phyloP scores from a whole-genome alignment of 2,888 invertebrate genomes.

The Ametastegia equiseti region DNA sequence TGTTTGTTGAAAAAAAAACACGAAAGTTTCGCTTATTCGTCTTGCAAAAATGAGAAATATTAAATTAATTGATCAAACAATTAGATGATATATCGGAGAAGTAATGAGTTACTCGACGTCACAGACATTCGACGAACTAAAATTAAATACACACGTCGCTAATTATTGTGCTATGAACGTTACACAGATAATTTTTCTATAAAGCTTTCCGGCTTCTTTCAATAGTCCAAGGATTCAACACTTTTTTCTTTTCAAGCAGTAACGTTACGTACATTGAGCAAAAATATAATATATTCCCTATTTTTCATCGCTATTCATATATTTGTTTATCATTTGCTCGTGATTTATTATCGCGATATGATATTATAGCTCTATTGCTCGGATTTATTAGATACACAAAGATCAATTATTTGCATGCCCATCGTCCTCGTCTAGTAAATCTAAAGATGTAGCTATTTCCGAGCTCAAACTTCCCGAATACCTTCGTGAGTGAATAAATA shows the following conservation, averaged over 20 bases:
- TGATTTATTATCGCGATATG: background rate
- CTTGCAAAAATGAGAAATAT: background rate
- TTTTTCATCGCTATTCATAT: background rate
- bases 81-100: slow-evolving; percentile 12
- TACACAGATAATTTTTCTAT: background rate
- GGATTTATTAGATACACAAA: too few species aligned
- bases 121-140: background rate
- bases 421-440: background rate
- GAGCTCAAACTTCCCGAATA: background rate
- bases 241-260: background rate
- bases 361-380: too few species aligned
- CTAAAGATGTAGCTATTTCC: background rate
- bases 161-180: background rate
- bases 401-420: background rate
- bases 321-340: background rate
- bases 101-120: slow-evolving; percentile 1
- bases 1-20: background rate
- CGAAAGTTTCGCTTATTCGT: background rate
- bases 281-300: background rate
- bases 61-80: slow-evolving; percentile 19
- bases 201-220: background rate
- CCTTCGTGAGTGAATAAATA: slow-evolving; percentile 1
- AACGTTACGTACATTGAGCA: background rate
- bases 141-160: background rate
- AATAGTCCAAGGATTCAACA: background rate